Conservation (phyloP, 1,140 invertebrate species). For the Phenacoccus solenopsis region DNA sequence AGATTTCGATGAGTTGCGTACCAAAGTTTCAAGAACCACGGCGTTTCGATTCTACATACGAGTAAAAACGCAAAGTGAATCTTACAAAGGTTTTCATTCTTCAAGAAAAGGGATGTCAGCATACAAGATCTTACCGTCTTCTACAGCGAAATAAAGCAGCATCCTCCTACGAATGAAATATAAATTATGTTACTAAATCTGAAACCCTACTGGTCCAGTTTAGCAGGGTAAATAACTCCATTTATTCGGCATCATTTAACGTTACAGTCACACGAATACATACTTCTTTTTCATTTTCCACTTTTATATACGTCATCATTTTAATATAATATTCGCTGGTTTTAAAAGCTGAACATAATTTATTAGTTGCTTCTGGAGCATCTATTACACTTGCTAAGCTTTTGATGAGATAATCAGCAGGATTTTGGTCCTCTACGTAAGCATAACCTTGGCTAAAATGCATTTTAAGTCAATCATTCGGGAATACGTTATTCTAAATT, state of each 20-base stretch:
- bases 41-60: slow-evolving; percentile 32
- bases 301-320: slow-evolving; percentile 31
- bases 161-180: no score
- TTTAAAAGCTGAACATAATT: slow-evolving; percentile 62
- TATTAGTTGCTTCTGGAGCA: slow-evolving; percentile 56
- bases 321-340: slow-evolving; percentile 60
- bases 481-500: no score
- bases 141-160: no score
- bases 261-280: slow-evolving; percentile 36
- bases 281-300: background rate
- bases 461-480: no score
- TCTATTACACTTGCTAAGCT: slow-evolving; percentile 46
- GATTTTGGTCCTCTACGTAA: slow-evolving; percentile 75
- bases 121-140: no score
- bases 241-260: background rate
- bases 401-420: slow-evolving; percentile 83
- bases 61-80: no score
- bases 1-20: slow-evolving; percentile 56
- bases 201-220: no score
- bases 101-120: no score
- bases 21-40: slow-evolving; percentile 49
- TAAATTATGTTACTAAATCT: no score
- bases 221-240: background rate
- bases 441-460: slow-evolving; percentile 56
- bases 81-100: no score